These are phyloP conservation scores for Pyrgilauda ruficollis DNA, from an alignment of 2,113 vertebrate species.

Conservation along the genomic window DNA sequence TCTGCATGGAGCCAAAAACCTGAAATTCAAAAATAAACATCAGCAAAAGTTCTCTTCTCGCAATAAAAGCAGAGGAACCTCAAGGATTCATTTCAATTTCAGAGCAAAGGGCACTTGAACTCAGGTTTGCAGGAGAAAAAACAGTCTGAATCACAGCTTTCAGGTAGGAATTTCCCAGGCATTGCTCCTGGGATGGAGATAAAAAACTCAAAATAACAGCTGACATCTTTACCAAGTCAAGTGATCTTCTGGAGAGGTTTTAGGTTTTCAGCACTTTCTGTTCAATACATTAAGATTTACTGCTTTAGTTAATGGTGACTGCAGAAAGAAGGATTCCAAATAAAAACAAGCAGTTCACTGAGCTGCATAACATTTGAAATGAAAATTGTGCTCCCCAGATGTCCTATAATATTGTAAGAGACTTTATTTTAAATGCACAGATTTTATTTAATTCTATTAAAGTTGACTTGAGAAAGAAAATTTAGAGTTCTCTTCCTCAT, in stretches of 20 bases:
- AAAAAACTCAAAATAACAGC: neutral
- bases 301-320: neutral
- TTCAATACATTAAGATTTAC: neutral
- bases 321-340: neutral
- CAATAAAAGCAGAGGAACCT: neutral
- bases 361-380: neutral
- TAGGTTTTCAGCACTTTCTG: neutral
- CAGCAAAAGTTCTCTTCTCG: neutral
- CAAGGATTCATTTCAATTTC: neutral
- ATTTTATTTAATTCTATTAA: neutral
- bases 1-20: constrained; percentile 83
- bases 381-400: neutral
- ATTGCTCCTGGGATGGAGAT: neutral
- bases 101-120: neutral
- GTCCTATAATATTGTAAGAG: neutral
- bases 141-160: neutral
- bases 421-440: neutral
- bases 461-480: neutral
- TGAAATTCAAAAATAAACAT: constrained; percentile 31
- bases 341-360: neutral
- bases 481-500: neutral
- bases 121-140: neutral
- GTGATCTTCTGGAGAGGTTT: neutral
- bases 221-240: neutral
- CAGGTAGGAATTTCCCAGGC: neutral